Base-by-base conservation (phyloP, 2,113 vertebrate species). In the Pardalotus punctatus region DNA sequence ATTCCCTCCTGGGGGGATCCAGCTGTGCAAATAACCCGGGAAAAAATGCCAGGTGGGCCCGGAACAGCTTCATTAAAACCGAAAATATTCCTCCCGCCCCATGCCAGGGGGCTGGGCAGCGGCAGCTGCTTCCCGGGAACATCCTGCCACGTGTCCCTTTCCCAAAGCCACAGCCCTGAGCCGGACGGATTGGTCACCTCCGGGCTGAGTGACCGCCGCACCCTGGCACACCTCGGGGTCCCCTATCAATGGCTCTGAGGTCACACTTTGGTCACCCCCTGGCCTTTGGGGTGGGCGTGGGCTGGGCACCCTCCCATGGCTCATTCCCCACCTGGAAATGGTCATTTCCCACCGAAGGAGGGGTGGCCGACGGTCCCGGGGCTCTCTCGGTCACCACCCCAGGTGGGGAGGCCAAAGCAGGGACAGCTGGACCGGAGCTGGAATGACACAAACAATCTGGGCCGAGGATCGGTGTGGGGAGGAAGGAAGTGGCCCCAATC, bases 401-500 rank as follows among this genome's bases (percentile, higher is more conserved):
- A 4, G 10, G 11, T 60, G 62, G 66, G 54, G 64, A 56, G 25
- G 13, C 31, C 35, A 25, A 0, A 4, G 7, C 7, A 14, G 60
- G 58, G 36, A 24, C 33, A 9, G 35, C 16, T 21, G 25, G n/a
- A 2, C 11, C 15, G 42, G 21, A 65, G 17, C 35, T 60, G 66
- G 48, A 16, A 16, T 64, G 54, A 14, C 15, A n/a, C 15, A 35
- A 48, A 19, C 4, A 0, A 15, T 7, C 9, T 2, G 17, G 42
- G 57, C 12, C 28, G 1, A 4, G 12, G 42, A 3, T 2, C 35
- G 66, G 38, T 0, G 2, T 31, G 18, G n/a, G 47, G 70, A 70
- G 72, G 73, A 73, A 91, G 56, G 45, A 6, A 33, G 61, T 42
- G 29, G 57, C 76, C 61, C 61, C 16, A 1, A 1, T 15, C 76